phyloP scores from a whole-genome alignment of 37 sponge, comb jelly and placozoan species.

The Axinella damicornis region DNA sequence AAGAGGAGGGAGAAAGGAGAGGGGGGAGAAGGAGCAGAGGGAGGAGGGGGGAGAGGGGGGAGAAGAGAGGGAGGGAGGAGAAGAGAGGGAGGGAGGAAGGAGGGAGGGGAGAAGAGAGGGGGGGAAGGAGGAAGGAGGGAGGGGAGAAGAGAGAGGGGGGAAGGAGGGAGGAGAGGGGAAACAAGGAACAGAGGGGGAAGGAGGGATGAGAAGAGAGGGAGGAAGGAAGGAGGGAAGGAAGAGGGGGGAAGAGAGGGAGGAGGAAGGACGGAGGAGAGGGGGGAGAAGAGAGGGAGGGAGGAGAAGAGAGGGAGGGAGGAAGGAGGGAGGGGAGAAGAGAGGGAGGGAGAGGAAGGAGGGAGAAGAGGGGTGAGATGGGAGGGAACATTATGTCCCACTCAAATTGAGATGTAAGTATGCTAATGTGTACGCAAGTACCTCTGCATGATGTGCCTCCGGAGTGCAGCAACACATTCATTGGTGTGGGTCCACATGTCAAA shows the following conservation, averaged over 20 bases:
- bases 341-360: too few species aligned
- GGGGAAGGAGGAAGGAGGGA: not conserved
- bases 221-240: too few species aligned
- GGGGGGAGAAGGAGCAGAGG: not conserved
- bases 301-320: not conserved
- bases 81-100: too few species aligned
- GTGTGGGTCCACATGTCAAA: slow-evolving; percentile 86
- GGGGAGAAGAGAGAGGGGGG: not conserved
- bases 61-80: not conserved
- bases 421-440: too few species aligned
- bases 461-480: slow-evolving; percentile 82
- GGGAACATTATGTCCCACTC: too few species aligned
- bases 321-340: too few species aligned
- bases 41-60: not conserved
- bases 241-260: not conserved
- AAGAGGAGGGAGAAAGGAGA: not conserved
- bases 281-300: too few species aligned
- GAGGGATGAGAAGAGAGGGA: too few species aligned
- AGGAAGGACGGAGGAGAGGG: not conserved
- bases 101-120: not conserved
- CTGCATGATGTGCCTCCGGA: slow-evolving; percentile 82
- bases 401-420: too few species aligned
- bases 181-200: too few species aligned
- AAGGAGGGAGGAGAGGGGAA: too few species aligned
- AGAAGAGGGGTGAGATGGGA: too few species aligned